These are phyloP conservation scores for Capreolus pygargus DNA, from an alignment of 2,113 vertebrate genomes.

Conservation along the genomic window DNA sequence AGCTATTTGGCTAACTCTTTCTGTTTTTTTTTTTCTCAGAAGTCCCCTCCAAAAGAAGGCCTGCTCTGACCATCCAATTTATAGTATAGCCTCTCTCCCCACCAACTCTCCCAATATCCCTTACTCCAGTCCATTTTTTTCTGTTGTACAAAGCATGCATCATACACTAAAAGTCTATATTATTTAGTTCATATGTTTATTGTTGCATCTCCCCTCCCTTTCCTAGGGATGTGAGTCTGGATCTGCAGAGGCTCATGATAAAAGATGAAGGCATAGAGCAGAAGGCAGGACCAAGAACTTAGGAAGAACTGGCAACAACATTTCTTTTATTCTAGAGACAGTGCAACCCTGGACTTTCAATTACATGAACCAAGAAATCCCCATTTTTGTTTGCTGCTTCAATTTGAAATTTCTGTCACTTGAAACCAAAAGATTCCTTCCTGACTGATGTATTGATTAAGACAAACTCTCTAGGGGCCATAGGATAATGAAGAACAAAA, in stretches of 20 bases:
- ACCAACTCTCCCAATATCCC: not conserved
- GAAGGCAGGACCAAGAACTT: not conserved
- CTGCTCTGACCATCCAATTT: not conserved
- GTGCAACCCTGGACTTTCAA: not conserved
- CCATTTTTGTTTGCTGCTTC: not conserved
- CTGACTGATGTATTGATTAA: not conserved
- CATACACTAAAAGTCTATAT: not conserved
- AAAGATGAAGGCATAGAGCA: not conserved
- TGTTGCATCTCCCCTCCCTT: not conserved
- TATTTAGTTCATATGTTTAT: not conserved
- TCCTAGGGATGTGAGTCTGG: not conserved
- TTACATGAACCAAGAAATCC: not conserved
- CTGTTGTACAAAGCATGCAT: not conserved
- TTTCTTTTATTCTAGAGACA: not conserved
- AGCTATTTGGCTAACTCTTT: conserved; percentile 17
- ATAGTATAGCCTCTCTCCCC: not conserved
- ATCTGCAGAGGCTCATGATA: not conserved
- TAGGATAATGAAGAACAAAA: not conserved
- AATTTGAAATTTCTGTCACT: conserved; percentile 22
- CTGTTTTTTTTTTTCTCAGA: conserved; percentile 15
- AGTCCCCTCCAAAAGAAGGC: not conserved
- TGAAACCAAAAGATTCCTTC: not conserved
- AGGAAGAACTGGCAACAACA: not conserved
- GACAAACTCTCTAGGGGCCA: not conserved
- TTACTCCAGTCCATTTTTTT: not conserved